phyloP scores from a whole-genome alignment of 2,888 invertebrate genomes.

The Erebia epiphron region DNA sequence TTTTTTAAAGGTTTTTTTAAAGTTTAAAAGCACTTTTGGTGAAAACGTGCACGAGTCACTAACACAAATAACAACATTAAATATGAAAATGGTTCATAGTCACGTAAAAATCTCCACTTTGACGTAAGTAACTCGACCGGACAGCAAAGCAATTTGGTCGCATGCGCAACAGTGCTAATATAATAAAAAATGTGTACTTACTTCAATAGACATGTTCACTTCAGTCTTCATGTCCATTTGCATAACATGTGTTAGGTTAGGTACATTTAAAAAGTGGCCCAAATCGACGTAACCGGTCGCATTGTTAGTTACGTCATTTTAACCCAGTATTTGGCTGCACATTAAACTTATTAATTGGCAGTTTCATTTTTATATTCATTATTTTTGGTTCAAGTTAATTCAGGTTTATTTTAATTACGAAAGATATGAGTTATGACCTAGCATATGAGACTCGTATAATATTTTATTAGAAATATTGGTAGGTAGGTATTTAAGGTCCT shows the following conservation, averaged over 20 bases:
- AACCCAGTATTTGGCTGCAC: conserved; percentile 32
- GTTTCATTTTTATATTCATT: conserved; percentile 20
- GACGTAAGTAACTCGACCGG: not conserved
- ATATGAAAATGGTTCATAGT: not conserved
- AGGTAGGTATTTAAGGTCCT: too few relatives aligned
- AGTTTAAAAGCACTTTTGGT: too few relatives aligned
- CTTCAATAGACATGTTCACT: conserved; percentile 8
- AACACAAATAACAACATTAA: not conserved
- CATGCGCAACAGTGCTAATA: conserved; percentile 6
- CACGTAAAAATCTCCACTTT: not conserved
- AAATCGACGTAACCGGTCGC: conserved; percentile 53
- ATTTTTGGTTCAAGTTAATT: not conserved
- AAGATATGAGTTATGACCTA: too few relatives aligned
- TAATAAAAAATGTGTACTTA: conserved; percentile 15
- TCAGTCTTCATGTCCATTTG: conserved; percentile 39
- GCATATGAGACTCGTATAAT: too few relatives aligned
- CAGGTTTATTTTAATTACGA: not conserved
- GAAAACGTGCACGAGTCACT: too few relatives aligned
- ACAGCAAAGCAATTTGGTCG: not conserved
- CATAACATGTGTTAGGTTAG: conserved; percentile 45
- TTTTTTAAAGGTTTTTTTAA: too few relatives aligned
- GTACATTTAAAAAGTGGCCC: conserved; percentile 48
- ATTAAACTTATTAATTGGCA: conserved; percentile 28
- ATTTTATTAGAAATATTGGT: too few relatives aligned
- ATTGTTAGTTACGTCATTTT: conserved; percentile 42